Evolutionary conservation across 2,888 invertebrate species (phyloP).

Genomic region (Barypeithes pellucidus): DNA sequence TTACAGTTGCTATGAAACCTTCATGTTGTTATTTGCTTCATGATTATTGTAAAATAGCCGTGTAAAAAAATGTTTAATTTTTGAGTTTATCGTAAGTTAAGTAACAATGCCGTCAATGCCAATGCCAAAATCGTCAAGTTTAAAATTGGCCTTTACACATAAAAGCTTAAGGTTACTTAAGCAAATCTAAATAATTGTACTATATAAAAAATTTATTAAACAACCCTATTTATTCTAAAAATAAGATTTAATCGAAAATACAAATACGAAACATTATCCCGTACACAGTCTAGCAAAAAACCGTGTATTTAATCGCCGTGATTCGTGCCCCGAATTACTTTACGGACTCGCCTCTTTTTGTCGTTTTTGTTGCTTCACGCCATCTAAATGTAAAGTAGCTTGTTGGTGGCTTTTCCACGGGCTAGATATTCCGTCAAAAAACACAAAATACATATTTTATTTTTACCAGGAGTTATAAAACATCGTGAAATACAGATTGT

Average conservation of each 20-base stretch:
- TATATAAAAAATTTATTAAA: too few relatives aligned
- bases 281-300: conserved; percentile 4
- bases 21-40: too few relatives aligned
- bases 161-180: too few relatives aligned
- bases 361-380: conserved; percentile 33
- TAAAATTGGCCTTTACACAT: too few relatives aligned
- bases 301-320: conserved; percentile 16
- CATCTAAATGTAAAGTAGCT: conserved; percentile 47
- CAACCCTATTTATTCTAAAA: not conserved
- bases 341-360: conserved; percentile 19
- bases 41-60: too few relatives aligned
- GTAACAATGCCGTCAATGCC: too few relatives aligned
- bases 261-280: conserved; percentile 7
- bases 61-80: too few relatives aligned
- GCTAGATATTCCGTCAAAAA: conserved; percentile 1
- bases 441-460: conserved; percentile 23
- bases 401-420: conserved; percentile 13
- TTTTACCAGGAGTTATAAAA: conserved; percentile 25
- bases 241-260: not conserved
- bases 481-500: conserved; percentile 18
- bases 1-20: too few relatives aligned
- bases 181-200: too few relatives aligned
- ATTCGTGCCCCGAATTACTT: conserved; percentile 19
- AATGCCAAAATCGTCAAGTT: too few relatives aligned
- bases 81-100: too few relatives aligned